Evolutionary conservation across 2,888 invertebrate species (phyloP).

Genomic region (Drosophila parthenogenetica): DNA sequence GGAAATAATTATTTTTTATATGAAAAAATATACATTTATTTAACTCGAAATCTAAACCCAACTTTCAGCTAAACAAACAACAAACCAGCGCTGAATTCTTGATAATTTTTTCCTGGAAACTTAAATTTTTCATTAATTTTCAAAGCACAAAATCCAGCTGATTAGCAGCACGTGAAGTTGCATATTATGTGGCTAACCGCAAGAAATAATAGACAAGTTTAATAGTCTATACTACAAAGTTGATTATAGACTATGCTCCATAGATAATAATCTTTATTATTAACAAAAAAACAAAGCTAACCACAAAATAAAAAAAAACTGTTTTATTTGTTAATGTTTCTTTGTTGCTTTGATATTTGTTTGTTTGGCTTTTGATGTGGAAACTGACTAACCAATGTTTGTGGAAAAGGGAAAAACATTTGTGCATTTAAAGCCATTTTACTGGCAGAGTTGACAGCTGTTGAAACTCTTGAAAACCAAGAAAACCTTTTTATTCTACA

Average conservation of each 20-base stretch:
- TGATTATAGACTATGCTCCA: slow-evolving; percentile 7
- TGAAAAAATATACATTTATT: too few relatives aligned
- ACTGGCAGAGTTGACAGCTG: neutral
- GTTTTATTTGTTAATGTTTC: slow-evolving; percentile 26
- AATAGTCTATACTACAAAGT: slow-evolving; percentile 2
- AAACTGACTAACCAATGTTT: slow-evolving; percentile 34
- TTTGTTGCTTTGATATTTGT: slow-evolving; percentile 34
- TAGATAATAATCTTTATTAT: slow-evolving; percentile 21
- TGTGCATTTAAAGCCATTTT: slow-evolving; percentile 14
- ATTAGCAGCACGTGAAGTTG: slow-evolving; percentile 24
- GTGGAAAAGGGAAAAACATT: slow-evolving; percentile 8
- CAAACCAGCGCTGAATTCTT: neutral
- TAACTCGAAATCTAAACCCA: too few relatives aligned
- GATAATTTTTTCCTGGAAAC: neutral
- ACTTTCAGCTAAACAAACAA: too few relatives aligned
- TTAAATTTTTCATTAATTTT: slow-evolving; percentile 17
- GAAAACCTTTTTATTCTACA: neutral
- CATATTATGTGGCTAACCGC: slow-evolving; percentile 37
- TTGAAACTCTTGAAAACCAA: slow-evolving; percentile 7
- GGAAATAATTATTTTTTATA: too few relatives aligned
- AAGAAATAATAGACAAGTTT: slow-evolving; percentile 29
- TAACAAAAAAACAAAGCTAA: slow-evolving; percentile 28
- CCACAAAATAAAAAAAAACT: slow-evolving; percentile 40
- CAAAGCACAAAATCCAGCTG: slow-evolving; percentile 8
- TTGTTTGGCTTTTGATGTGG: slow-evolving; percentile 38